Evolutionary conservation across 2,113 vertebrate genomes (phyloP), one percentile per base, ranked within the genome.

Genomic region (Copsychus sechellarum): DNA sequence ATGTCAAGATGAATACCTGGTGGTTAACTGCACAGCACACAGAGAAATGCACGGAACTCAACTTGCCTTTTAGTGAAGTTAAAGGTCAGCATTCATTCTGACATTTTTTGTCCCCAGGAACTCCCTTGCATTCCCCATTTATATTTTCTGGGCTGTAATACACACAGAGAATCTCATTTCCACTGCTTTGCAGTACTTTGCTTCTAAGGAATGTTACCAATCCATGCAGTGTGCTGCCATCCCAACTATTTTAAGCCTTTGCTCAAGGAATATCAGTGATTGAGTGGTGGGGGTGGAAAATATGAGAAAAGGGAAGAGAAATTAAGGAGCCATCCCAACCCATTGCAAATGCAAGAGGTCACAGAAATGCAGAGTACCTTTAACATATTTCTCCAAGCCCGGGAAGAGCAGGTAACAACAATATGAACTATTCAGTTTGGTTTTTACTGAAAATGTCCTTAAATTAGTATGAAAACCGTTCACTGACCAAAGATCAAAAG

Each of bases 131-230:
- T 85, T 93, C 91, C 66, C 43, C 21, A 23, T 57, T 76, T 94
- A 47, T 64, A 67, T 73, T 85, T 87, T 65, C 69, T 60, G 42
- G 64, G 80, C 83, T 92, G 36, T 67, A 74, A 87, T 6, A 64
- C n/a, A 88, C 53, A 60, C 61, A 81, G 64, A 81, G 73, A 72
- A 76, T 80, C 60, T 86, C 0, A 0, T 45, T 86, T 74, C 72
- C 28, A 72, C 85, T 62, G 58, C 36, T 79, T 73, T 72, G 51
- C 43, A 81, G 72, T 43, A 43, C n/a, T 86, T 66, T 8, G n/a
- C 53, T 94, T 69, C 72, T 90, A 29, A 85, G 73, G 78, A 92
- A 85, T 82, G 81, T 61, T 92, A 91, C n/a, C 65, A 92, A 95
- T 81, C 64, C n/a, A 19, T 1, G n/a, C 40, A 54, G 60, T 43